Base-by-base conservation (phyloP, 2,888 invertebrate genomes). In the Didymodactylos carnosus region DNA sequence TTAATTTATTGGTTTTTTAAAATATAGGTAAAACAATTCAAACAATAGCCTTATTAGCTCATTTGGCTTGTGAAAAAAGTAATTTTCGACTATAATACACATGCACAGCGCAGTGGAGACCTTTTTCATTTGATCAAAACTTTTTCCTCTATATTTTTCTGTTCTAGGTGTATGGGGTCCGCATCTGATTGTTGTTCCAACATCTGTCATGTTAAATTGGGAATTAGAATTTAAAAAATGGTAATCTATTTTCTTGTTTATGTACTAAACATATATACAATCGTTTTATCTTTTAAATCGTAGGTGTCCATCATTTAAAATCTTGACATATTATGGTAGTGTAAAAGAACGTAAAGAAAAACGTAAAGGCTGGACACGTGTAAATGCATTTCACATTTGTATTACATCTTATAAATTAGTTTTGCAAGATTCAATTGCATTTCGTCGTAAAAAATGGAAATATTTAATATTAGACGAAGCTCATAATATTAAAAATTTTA, bases 201-300 rank as follows among this genome's bases (percentile, higher is more conserved):
- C 98, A 23, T 95, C 95, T 78, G 97, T 99, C 72, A 94, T 98
- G 90, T 87, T 98, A 76, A 99, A 99, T 85, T 98, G 98, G 98
- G 98, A 99, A 86, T 93, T 97, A 92, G 98, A 98, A 85, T 91
- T 94, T 81, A 97, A 98, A 84, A 97, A 97, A 84, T 99, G 98
- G 98, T n/a, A n/a, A n/a, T n/a, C n/a, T n/a, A n/a, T n/a, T n/a
- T n/a, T n/a, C n/a, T n/a, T n/a, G n/a, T n/a, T n/a, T n/a, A n/a
- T n/a, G n/a, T n/a, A n/a, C n/a, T n/a, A n/a, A n/a, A n/a, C n/a
- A n/a, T n/a, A n/a, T n/a, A n/a, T n/a, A n/a, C n/a, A n/a, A n/a
- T n/a, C n/a, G n/a, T n/a, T n/a, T n/a, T n/a, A n/a, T n/a, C n/a
- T n/a, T n/a, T n/a, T n/a, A n/a, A n/a, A n/a, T n/a, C n/a, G n/a